These are phyloP conservation scores for Stegophylla sp. DNA, from an alignment of 2,888 invertebrate species.

Conservation along the genomic window DNA sequence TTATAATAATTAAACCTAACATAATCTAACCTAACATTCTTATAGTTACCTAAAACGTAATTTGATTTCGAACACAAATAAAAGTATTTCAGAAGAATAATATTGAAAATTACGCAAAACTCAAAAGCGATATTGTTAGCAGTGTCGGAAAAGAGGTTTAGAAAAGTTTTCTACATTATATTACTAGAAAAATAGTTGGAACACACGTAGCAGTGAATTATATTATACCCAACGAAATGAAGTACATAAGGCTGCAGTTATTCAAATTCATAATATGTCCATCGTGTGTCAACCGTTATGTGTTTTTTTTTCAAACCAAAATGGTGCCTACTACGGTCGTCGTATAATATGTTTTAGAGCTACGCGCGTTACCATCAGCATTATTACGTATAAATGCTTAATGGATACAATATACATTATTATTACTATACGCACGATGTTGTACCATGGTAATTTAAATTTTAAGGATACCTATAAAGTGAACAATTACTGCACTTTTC, in stretches of 20 bases:
- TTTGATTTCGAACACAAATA: too few relatives aligned
- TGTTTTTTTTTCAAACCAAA: constrained; percentile 2
- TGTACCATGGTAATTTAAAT: not conserved
- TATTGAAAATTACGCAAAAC: not conserved
- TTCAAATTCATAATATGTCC: not conserved
- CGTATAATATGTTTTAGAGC: constrained; percentile 3
- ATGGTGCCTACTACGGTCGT: not conserved
- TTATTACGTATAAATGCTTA: not conserved
- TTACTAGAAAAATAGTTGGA: too few relatives aligned
- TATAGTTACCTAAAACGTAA: too few relatives aligned
- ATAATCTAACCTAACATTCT: too few relatives aligned
- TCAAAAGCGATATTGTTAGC: not conserved
- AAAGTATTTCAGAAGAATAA: too few relatives aligned
- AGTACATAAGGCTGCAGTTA: constrained; percentile 7
- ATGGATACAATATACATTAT: not conserved
- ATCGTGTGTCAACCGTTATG: constrained; percentile 4
- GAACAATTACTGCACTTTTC: constrained; percentile 1
- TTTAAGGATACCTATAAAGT: constrained; percentile 19
- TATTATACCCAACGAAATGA: not conserved
- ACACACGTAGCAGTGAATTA: too few relatives aligned
- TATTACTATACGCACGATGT: not conserved
- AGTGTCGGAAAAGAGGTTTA: too few relatives aligned
- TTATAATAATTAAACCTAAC: too few relatives aligned
- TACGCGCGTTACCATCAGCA: not conserved
- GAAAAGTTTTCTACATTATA: too few relatives aligned